Evolutionary conservation across 2,797 vertebrate species (phyloP).

Genomic region (Acipenser oxyrinchus): DNA sequence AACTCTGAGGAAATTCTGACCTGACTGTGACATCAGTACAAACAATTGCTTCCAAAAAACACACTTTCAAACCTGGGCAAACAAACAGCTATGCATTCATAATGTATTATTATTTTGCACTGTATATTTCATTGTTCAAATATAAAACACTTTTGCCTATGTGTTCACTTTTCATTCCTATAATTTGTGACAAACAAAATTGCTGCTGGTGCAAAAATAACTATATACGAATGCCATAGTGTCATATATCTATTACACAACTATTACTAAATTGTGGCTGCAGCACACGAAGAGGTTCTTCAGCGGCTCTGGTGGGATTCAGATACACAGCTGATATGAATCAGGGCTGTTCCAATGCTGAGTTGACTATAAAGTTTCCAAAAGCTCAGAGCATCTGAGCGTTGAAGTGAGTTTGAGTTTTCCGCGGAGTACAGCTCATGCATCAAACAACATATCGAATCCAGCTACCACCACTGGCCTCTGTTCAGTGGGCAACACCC

Average conservation of each 20-base stretch:
- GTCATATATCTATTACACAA: constrained; percentile 62
- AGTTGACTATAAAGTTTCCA: constrained; percentile 64
- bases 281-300: constrained; percentile 62
- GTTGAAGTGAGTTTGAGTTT: constrained; percentile 49
- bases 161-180: constrained; percentile 17
- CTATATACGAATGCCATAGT: constrained; percentile 48
- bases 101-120: no score
- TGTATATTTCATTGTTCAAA: no score
- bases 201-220: constrained; percentile 31
- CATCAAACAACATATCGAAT: constrained; percentile 51
- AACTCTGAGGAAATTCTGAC: no score
- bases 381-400: constrained; percentile 41
- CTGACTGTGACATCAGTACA: no score
- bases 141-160: constrained; percentile 2
- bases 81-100: no score
- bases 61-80: no score
- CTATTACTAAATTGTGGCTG: constrained; percentile 64
- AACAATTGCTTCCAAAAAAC: no score
- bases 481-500: constrained; percentile 62
- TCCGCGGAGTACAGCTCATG: constrained; percentile 47
- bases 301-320: constrained; percentile 52
- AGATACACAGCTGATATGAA: constrained; percentile 53
- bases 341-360: constrained; percentile 40
- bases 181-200: constrained; percentile 32
- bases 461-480: constrained; percentile 41